Percentiles rank a stretch among this genome's conserved stretches.
Conservation (phyloP, 1,140 invertebrate genomes). For the Antheraea pernyi region DNA sequence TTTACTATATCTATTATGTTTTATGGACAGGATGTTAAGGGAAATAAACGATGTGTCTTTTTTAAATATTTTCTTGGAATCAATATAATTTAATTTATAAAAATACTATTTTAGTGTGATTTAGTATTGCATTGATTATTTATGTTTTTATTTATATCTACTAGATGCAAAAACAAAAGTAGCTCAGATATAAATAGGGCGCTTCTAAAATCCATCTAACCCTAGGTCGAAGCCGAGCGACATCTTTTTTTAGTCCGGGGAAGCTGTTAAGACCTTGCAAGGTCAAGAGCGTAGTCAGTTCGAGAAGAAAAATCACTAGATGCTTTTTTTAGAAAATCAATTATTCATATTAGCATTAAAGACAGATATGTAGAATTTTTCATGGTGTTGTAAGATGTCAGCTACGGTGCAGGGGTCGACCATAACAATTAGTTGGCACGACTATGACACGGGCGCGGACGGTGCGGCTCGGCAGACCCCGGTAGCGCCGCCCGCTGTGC, state of each 20-base stretch:
- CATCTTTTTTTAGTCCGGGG: no score
- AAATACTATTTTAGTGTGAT: neutral
- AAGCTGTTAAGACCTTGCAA: no score
- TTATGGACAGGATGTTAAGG: conserved; percentile 40
- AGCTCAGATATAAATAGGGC: no score
- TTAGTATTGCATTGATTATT: neutral
- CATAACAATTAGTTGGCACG: conserved; percentile 40
- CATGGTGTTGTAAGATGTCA: conserved; percentile 34
- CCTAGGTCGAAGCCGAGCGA: no score
- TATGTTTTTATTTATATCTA: no score
- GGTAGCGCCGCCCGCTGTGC: conserved; percentile 67
- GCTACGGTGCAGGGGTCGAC: conserved; percentile 28
- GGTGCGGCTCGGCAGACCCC: conserved; percentile 25
- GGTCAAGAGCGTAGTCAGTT: no score
- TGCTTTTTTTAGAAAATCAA: neutral
- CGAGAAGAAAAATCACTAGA: no score
- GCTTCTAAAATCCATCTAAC: no score
- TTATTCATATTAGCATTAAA: conserved; percentile 7
- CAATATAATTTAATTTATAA: neutral
- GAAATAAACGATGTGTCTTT: conserved; percentile 21
- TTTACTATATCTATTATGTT: conserved; percentile 57
- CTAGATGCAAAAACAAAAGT: no score
- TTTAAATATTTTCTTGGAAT: conserved; percentile 11
- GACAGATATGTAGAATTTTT: conserved; percentile 16
- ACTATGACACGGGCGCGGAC: conserved; percentile 24